Conservation (phyloP, 2,888 invertebrate genomes). For the Leucoptera coffeella region DNA sequence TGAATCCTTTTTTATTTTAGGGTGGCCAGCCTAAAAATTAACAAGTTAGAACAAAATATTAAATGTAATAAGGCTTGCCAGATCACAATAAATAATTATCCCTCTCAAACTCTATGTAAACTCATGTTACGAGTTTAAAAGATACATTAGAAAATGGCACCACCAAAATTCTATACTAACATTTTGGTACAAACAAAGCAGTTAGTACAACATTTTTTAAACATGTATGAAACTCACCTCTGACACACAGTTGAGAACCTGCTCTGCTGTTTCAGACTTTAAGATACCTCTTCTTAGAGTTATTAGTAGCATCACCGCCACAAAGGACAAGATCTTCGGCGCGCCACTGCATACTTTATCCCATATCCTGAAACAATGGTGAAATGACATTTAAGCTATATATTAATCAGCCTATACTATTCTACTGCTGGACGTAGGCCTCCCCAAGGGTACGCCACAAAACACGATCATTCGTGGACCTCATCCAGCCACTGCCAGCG, state of each 20-base stretch:
- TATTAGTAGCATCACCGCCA: constrained; percentile 67
- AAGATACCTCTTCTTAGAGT: constrained; percentile 63
- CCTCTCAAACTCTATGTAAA: not conserved
- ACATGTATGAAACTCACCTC: constrained; percentile 22
- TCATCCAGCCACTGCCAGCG: too few species aligned
- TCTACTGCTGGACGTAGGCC: too few species aligned
- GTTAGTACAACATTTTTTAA: not conserved
- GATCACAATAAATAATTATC: too few species aligned
- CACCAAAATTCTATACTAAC: not conserved
- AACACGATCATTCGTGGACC: too few species aligned
- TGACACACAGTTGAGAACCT: constrained; percentile 59
- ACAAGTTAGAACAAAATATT: too few species aligned
- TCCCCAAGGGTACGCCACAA: too few species aligned
- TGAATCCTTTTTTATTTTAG: too few species aligned
- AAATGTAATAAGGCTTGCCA: too few species aligned
- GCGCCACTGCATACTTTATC: constrained; percentile 85
- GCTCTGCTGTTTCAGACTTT: constrained; percentile 52
- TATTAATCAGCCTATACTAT: too few species aligned
- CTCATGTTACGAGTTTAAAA: not conserved
- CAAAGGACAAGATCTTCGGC: constrained; percentile 72
- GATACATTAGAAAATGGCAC: not conserved
- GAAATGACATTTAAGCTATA: too few species aligned
- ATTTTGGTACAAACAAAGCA: not conserved
- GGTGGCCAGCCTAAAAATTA: too few species aligned
- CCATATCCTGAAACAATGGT: constrained; percentile 71